Evolutionary conservation across 2,888 invertebrate genomes (phyloP).

Genomic region (Plagodis pulveraria): DNA sequence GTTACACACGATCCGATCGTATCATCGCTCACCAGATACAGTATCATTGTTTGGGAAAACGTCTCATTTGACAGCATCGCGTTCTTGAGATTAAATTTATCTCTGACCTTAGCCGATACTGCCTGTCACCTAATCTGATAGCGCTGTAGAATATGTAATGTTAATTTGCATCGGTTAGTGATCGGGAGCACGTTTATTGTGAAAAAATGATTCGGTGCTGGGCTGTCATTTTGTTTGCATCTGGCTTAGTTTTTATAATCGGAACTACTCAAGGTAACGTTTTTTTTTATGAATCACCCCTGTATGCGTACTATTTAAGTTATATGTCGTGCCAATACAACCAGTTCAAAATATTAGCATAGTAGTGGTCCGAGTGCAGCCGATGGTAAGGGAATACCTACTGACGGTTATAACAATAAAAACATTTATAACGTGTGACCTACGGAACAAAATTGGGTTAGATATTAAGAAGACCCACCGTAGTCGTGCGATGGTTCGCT

Average conservation of each 20-base stretch:
- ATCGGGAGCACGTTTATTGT: neutral
- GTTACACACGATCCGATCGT: slow-evolving; percentile 1
- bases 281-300: no score
- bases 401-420: no score
- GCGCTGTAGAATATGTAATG: neutral
- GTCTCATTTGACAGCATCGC: neutral
- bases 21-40: slow-evolving; percentile 3
- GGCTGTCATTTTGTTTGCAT: neutral
- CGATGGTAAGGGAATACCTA: no score
- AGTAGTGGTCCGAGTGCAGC: no score
- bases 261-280: slow-evolving; percentile 2
- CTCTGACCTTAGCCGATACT: slow-evolving; percentile 16
- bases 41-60: neutral
- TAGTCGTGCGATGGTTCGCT: no score
- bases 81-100: slow-evolving; percentile 9
- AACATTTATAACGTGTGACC: no score
- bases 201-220: slow-evolving; percentile 2
- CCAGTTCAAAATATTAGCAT: no score
- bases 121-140: slow-evolving; percentile 7
- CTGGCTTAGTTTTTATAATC: neutral
- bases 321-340: no score
- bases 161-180: neutral
- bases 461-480: no score
- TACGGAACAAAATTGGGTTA: no score
- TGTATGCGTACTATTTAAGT: no score